Percentiles rank a stretch among this genome's conserved stretches.
phyloP scores from a whole-genome alignment of 2,888 invertebrate species.

The Leucophenga montana region DNA sequence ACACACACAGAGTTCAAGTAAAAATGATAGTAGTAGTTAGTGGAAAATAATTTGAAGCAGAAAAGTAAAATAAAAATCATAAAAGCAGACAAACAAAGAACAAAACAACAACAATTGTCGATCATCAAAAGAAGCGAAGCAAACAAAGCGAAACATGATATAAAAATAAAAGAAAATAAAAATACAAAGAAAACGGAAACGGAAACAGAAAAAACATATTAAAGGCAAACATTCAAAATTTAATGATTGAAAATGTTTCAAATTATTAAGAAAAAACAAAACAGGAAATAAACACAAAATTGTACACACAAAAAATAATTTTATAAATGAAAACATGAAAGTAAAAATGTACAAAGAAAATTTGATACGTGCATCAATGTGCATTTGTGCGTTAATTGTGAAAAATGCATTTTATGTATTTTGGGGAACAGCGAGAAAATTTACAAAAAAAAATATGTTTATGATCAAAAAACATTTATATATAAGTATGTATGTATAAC shows the following conservation, averaged over 20 bases:
- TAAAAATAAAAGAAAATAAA: not conserved
- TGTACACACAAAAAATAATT: too few species aligned
- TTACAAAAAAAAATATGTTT: not conserved
- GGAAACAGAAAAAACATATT: conserved; percentile 30
- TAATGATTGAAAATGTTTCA: conserved; percentile 2
- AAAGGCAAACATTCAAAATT: conserved; percentile 6
- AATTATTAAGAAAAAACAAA: conserved; percentile 13
- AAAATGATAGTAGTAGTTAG: conserved; percentile 20
- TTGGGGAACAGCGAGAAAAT: conserved; percentile 4
- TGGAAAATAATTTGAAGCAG: conserved; percentile 19
- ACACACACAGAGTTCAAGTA: conserved; percentile 32
- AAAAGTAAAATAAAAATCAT: conserved; percentile 27
- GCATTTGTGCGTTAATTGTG: not conserved
- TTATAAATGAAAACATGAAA: conserved; percentile 2
- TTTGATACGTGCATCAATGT: not conserved
- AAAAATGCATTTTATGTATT: conserved; percentile 5
- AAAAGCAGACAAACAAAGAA: conserved; percentile 29
- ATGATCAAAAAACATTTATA: not conserved
- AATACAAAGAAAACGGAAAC: not conserved
- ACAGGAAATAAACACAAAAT: conserved; percentile 13
- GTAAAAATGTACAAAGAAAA: conserved; percentile 20
- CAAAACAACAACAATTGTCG: not conserved
- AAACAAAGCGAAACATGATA: conserved; percentile 13
- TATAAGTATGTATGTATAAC: too few species aligned
- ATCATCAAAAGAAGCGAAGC: not conserved